Evolutionary conservation across 2,113 vertebrate species (phyloP).

Genomic region (Donacobius atricapilla): DNA sequence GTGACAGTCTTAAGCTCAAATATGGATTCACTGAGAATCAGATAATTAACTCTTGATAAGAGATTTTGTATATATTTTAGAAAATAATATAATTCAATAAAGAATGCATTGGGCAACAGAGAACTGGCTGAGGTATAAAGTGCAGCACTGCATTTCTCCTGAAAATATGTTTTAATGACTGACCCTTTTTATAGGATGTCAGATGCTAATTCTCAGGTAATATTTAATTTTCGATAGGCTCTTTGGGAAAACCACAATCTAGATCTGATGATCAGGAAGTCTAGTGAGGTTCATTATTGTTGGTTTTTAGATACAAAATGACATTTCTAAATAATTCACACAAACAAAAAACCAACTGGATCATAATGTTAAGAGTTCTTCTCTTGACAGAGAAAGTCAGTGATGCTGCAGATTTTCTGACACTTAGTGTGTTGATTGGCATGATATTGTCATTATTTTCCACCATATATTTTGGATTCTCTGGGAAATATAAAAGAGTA

Average conservation of each 20-base stretch:
- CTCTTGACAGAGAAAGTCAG: slow-evolving; percentile 54
- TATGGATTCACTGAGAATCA: not conserved
- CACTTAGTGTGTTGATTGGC: slow-evolving; percentile 51
- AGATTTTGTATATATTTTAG: not conserved
- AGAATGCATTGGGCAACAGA: not conserved
- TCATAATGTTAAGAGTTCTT: slow-evolving; percentile 58
- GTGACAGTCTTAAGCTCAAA: not conserved
- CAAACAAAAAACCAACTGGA: slow-evolving; percentile 44
- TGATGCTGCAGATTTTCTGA: slow-evolving; percentile 58
- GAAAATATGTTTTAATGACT: not conserved
- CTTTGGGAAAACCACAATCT: not conserved
- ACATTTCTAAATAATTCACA: slow-evolving; percentile 46
- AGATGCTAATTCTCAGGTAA: not conserved
- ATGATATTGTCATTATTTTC: slow-evolving; percentile 35
- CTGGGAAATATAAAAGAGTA: slow-evolving; percentile 57
- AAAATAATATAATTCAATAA: not conserved
- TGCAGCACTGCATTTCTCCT: not conserved
- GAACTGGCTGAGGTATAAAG: not conserved
- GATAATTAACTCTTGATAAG: not conserved
- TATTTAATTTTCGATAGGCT: not conserved
- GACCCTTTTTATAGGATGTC: not conserved
- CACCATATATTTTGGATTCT: slow-evolving; percentile 52
- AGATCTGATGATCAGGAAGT: slow-evolving; percentile 14
- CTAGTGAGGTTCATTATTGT: slow-evolving; percentile 16
- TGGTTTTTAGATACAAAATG: slow-evolving; percentile 18